Evolutionary conservation across 2,888 invertebrate species (phyloP), one percentile per base, ranked within the genome.

Genomic region (Brenthis hecate): DNA sequence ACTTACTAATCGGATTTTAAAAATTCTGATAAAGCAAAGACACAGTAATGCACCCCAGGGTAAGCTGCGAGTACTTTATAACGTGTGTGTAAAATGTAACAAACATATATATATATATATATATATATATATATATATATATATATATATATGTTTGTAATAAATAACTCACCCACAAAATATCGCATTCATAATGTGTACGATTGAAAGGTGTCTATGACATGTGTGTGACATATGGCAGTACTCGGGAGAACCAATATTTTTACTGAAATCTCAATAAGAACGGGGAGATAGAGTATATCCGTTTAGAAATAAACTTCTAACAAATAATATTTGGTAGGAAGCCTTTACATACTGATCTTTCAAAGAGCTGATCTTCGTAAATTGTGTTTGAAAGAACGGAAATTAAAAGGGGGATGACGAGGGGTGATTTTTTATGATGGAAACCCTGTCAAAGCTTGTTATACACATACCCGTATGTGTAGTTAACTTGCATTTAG

Each of bases 371-470:
- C 66, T 61, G 72, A 62, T 55, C 13, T 77, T 76, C 70, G 74
- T 70, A 80, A 84, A 84, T 85, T 83, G 81, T 84, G 79, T 82
- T 66, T 76, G 75, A 80, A 81, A 81, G 80, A 85, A 83, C 88
- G 89, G 88, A 88, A 88, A 89, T 89, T 87, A 87, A 86, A 83
- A 82, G 79, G 80, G 81, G 74, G 75, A 71, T 75, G 48, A 68
- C 23, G 55, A 51, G 36, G 66, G 66, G 58, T 36, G 55, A 60
- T 28, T 56, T 56, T 53, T 54, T 62, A 62, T 62, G 66, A 66
- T 48, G 28, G 43, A n/a, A 66, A 28, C 60, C 19, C 19, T 28
- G 28, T 60, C 50, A 28, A 60, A n/a, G 11, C 36, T 43, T n/a
- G 60, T 50, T 50, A 50, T 16, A 50, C 28, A 60, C n/a, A 43